Evolutionary conservation across 2,113 vertebrate species (phyloP), one percentile per base, ranked within the genome.

Genomic region (Dromas ardeola): DNA sequence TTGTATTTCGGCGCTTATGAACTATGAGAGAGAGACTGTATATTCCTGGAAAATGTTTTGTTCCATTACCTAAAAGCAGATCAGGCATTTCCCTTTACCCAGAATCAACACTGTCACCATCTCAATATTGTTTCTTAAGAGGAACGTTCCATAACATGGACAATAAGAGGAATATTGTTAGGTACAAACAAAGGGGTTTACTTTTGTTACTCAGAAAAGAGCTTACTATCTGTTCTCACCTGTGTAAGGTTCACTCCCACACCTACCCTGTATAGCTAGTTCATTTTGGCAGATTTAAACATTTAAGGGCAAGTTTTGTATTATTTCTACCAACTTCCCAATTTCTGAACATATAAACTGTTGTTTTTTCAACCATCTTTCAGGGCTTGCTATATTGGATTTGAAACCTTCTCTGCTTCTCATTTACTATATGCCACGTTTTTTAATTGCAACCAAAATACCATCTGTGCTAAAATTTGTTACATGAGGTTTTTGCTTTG

Each of bases 391-490:
- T 93, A 52, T 81, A 91, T n/a, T 79, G 66, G 56, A 85, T 93
- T 85, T 79, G 56, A 96, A 95, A 79, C 21, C 26, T 74, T 63
- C 63, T 59, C 70, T 65, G 59, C 43, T 90, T 91, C 83, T 91
- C 86, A 72, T 94, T 89, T 93, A 85, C 61, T 96, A 15, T 40
- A 40, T 87, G 65, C 29, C 70, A 95, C 55, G 59, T 91, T 91
- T 95, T 72, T 42, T 43, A 69, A 87, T 93, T 96, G 56, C 78
- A 89, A 96, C 84, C 70, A 87, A 92, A 97, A 93, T 91, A 91
- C 93, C 96, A 95, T 96, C 96, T 96, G 96, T 96, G 93, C 89
- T 96, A 87, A 93, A 90, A 96, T 95, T 94, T 94, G 34, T 81
- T 89, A 45, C 81, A 65, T 47, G 86, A 89, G 47, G 19, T 32